Percentiles rank a stretch among this genome's conserved stretches.
These are phyloP conservation scores for Bradypodion pumilum DNA, from an alignment of 2,797 vertebrate species.

Conservation along the genomic window DNA sequence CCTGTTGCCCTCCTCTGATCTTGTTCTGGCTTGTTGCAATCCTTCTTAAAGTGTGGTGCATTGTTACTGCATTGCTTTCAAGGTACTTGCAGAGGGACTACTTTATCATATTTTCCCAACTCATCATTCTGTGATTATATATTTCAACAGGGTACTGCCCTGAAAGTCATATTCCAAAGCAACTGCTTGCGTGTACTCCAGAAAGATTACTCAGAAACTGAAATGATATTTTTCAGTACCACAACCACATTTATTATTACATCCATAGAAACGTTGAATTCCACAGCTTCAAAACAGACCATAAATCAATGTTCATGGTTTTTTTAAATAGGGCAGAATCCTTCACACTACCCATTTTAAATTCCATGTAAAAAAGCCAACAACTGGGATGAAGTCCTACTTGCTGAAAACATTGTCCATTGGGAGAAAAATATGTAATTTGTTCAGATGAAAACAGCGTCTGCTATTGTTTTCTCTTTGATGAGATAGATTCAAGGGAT, in stretches of 20 bases:
- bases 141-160: too few species aligned
- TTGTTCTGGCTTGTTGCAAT: too few species aligned
- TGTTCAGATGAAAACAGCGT: slow-evolving; percentile 3
- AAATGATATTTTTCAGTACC: background rate
- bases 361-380: background rate
- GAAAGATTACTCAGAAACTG: too few species aligned
- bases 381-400: background rate
- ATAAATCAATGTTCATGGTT: background rate
- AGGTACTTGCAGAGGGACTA: too few species aligned
- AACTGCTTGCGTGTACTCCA: background rate
- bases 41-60: too few species aligned
- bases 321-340: background rate
- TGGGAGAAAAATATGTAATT: background rate
- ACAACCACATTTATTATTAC: background rate
- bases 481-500: slow-evolving; percentile 7
- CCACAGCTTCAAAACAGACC: background rate
- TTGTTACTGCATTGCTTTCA: too few species aligned
- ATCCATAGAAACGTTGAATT: background rate
- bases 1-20: too few species aligned
- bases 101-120: too few species aligned
- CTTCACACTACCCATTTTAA: background rate
- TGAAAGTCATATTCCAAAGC: background rate
- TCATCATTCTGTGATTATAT: too few species aligned
- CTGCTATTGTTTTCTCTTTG: background rate
- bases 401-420: background rate